Percentiles rank a stretch among this genome's conserved stretches.
phyloP scores from a whole-genome alignment of 2,888 invertebrate species.

The Neoascia interrupta region DNA sequence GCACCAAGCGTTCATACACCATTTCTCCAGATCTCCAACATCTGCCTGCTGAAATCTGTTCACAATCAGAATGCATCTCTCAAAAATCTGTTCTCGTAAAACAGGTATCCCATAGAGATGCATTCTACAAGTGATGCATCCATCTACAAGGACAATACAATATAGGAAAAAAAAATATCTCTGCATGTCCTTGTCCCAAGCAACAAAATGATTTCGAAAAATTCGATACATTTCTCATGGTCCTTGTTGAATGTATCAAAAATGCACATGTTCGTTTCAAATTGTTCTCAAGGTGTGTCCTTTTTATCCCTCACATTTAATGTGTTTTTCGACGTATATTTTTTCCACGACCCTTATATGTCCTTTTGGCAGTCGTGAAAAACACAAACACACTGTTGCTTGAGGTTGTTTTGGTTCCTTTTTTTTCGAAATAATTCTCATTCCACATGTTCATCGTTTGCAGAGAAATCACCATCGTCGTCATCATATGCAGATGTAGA shows the following conservation, averaged over 20 bases:
- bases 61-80: conserved; percentile 34
- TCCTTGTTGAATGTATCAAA: conserved; percentile 20
- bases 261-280: conserved; percentile 64
- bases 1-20: background rate
- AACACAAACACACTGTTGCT: conserved; percentile 62
- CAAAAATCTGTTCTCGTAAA: conserved; percentile 48
- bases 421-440: conserved; percentile 18
- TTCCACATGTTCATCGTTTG: conserved; percentile 51
- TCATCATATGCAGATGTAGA: conserved; percentile 53
- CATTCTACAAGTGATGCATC: conserved; percentile 54
- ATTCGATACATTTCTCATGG: conserved; percentile 53
- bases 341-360: conserved; percentile 31
- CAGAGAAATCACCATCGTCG: background rate
- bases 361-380: conserved; percentile 58
- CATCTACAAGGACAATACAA: conserved; percentile 19
- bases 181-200: conserved; percentile 30
- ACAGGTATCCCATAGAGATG: conserved; percentile 40
- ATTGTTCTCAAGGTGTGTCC: conserved; percentile 58
- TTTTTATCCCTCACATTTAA: conserved; percentile 34
- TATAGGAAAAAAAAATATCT: conserved; percentile 1
- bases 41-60: conserved; percentile 59
- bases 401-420: conserved; percentile 1
- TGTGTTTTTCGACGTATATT: conserved; percentile 36
- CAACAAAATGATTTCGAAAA: conserved; percentile 3
- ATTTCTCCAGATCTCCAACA: conserved; percentile 8